Evolutionary conservation across 2,888 invertebrate species (phyloP), one percentile per base, ranked within the genome.

Genomic region (Priocnemis perturbator): DNA sequence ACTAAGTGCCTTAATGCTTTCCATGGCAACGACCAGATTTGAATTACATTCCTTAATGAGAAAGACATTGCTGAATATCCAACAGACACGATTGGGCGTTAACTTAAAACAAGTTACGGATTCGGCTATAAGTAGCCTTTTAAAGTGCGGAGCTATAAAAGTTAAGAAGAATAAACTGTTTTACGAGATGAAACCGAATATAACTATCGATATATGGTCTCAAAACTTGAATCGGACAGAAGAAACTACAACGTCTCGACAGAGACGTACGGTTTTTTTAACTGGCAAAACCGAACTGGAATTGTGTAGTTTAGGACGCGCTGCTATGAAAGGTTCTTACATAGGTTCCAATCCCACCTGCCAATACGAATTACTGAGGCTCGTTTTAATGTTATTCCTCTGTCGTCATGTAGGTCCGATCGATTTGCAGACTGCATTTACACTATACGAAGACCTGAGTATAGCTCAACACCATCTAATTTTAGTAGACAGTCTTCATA

Each of bases 401-500:
- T 58, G 14, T 86, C n/a, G n/a, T n/a, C n/a, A n/a, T 88, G 73
- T 79, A 95, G 95, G 95, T n/a, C 94, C 95, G 67, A 92, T 98
- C 75, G 95, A 96, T 76, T 91, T 97, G 58, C 90, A 92, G 14
- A 91, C 91, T 59, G 95, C 96, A 0, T 91, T 93, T 77, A 91
- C 91, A 74, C 90, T 98, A n/a, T 93, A 95, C 79, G 89, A 91
- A 7, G 97, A 98, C 86, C 90, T 98, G 69, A 90, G 92, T 71
- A 87, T 89, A 62, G 97, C 96, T 0, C 93, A 95, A 76, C 91
- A 91, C 58, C 93, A 94, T 58, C 90, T 98, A 65, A 95, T 97
- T 15, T 91, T 98, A 57, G 89, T 93, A 80, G 95, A 95, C 77
- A 93, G 94, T 83, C 91, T 97, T 47, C 98, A 99, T 89, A 91